A percentile compares a stretch with the other conserved stretches of the same genome.
Evolutionary conservation across 2,888 invertebrate genomes (phyloP).

Genomic region (Orthonevra nobilis): DNA sequence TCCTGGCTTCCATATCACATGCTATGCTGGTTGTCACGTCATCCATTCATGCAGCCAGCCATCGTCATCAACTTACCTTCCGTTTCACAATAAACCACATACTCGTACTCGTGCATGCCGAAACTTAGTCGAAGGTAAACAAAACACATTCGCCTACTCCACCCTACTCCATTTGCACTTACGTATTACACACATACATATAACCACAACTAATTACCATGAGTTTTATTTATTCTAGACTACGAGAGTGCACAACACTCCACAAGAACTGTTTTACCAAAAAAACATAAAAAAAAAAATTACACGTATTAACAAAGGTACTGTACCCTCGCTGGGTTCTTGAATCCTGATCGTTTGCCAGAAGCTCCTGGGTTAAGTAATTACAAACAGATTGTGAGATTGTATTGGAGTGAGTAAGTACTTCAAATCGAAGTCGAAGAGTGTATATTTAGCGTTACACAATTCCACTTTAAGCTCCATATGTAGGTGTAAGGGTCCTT

Average conservation of each 20-base stretch:
- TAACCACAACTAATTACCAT: conserved; percentile 51
- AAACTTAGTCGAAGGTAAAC: conserved; percentile 54
- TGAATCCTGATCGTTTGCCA: conserved; percentile 44
- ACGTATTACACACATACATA: background rate
- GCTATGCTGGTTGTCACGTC: conserved; percentile 56
- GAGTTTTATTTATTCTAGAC: conserved; percentile 25
- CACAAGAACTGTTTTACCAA: conserved; percentile 26
- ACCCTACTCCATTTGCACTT: too few relatives aligned
- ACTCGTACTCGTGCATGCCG: too few relatives aligned
- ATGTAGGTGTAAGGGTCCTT: too few relatives aligned
- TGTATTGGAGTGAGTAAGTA: conserved; percentile 32
- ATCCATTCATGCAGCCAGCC: conserved; percentile 37
- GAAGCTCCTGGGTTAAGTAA: conserved; percentile 59
- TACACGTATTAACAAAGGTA: too few relatives aligned
- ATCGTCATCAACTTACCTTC: background rate
- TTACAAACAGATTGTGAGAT: conserved; percentile 57
- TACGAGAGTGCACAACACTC: conserved; percentile 16
- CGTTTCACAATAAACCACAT: conserved; percentile 37
- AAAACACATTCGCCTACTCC: conserved; percentile 29
- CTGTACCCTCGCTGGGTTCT: background rate
- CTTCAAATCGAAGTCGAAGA: conserved; percentile 52
- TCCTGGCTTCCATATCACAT: conserved; percentile 30
- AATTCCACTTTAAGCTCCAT: conserved; percentile 32
- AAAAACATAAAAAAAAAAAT: conserved; percentile 4
- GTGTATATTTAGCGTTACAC: conserved; percentile 17